Evolutionary conservation across 2,797 vertebrate genomes (phyloP).

Genomic region (Lindbergichthys nudifrons): DNA sequence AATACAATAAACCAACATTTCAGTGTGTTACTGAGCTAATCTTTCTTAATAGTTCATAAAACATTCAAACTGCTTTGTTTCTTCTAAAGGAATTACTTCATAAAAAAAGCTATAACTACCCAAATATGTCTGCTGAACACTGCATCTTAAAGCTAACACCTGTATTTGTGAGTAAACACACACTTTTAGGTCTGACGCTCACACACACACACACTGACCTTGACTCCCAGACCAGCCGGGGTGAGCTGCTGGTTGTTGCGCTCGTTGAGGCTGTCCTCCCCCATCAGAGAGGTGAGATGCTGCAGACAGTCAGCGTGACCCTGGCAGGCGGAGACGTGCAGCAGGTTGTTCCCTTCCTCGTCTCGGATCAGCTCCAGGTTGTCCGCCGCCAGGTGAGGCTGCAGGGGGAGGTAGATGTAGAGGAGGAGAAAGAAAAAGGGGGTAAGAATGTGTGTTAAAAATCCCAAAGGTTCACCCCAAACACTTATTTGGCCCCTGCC

Average conservation of each 20-base stretch:
- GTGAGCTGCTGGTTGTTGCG: conserved; percentile 92
- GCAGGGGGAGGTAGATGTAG: not conserved
- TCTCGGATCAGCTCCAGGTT: conserved; percentile 96
- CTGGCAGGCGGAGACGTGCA: conserved; percentile 92
- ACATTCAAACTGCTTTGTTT: no score
- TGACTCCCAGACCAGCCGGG: conserved; percentile 94
- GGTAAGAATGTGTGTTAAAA: no score
- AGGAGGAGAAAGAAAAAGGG: not conserved
- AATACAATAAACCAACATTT: no score
- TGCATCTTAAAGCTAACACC: no score
- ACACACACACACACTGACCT: conserved; percentile 81
- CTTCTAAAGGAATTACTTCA: no score
- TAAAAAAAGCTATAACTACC: no score
- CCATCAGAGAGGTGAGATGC: conserved; percentile 98
- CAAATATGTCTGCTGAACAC: no score
- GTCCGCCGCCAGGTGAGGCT: conserved; percentile 96
- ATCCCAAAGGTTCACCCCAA: no score
- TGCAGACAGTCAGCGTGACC: conserved; percentile 96
- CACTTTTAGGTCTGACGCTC: not conserved
- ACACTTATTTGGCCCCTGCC: no score
- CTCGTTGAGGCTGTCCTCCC: conserved; percentile 95
- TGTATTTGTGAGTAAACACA: no score
- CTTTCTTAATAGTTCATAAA: no score
- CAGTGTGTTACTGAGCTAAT: no score
- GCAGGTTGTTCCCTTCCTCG: conserved; percentile 93